Percentiles rank a stretch among this genome's conserved stretches.
These are phyloP conservation scores for Saimiri boliviensis DNA, from an alignment of 2,113 vertebrate species.

Conservation along the genomic window DNA sequence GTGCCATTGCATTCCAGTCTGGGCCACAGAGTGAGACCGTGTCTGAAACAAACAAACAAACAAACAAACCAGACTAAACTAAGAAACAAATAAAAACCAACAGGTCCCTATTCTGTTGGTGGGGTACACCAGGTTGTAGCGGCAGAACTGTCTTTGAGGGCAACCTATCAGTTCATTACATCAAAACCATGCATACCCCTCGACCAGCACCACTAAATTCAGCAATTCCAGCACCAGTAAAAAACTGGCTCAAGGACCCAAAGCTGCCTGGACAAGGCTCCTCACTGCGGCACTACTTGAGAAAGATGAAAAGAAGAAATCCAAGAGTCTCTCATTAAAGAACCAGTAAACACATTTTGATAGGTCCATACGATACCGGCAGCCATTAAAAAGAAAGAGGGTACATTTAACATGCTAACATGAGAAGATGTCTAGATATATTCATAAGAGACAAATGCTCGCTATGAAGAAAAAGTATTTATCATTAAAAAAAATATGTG, in stretches of 20 bases:
- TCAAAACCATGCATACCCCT: background rate
- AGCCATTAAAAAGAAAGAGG: background rate
- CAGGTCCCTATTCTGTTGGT: background rate
- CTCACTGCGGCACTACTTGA: background rate
- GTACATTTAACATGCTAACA: background rate
- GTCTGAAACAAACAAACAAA: background rate
- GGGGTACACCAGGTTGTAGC: background rate
- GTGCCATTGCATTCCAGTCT: background rate
- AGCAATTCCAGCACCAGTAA: background rate
- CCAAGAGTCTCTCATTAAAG: background rate
- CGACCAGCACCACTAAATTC: background rate
- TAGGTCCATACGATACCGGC: background rate
- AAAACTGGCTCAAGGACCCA: background rate
- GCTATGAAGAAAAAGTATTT: background rate
- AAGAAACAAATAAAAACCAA: background rate
- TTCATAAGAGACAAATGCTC: background rate
- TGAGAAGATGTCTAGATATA: background rate
- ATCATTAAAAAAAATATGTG: background rate
- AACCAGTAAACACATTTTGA: background rate
- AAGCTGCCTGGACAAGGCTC: background rate
- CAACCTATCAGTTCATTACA: background rate
- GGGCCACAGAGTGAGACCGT: background rate
- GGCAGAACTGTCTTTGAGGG: background rate
- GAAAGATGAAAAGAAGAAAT: too few relatives aligned
- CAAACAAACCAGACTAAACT: background rate